phyloP scores from a whole-genome alignment of 2,797 vertebrate species.

The Phrynocephalus forsythii region DNA sequence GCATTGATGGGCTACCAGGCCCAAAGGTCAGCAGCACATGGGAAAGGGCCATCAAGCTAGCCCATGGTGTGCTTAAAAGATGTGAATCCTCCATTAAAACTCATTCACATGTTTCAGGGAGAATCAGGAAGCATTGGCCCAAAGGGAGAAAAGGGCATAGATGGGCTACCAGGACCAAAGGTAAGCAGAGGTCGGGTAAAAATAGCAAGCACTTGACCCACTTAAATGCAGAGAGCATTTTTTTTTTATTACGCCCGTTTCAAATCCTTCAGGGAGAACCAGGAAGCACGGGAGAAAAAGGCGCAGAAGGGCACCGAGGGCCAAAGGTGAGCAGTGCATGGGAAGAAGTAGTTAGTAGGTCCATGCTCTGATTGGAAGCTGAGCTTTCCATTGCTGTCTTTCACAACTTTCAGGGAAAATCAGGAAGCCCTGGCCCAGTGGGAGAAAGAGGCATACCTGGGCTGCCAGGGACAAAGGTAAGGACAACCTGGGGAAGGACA shows the following conservation, averaged over 20 bases:
- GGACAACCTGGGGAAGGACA: slow-evolving; percentile 37
- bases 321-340: slow-evolving; percentile 78
- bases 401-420: background rate
- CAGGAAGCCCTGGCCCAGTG: slow-evolving; percentile 60
- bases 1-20: slow-evolving; percentile 12
- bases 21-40: slow-evolving; percentile 79
- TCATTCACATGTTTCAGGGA: background rate
- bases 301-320: slow-evolving; percentile 77
- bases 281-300: slow-evolving; percentile 80
- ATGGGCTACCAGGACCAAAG: slow-evolving; percentile 69
- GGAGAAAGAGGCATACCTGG: slow-evolving; percentile 87
- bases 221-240: too few relatives aligned
- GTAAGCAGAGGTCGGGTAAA: background rate
- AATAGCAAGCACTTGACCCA: background rate
- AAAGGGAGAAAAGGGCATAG: slow-evolving; percentile 83
- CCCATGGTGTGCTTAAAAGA: background rate
- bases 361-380: background rate
- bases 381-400: background rate
- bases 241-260: background rate
- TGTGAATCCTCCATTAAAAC: too few relatives aligned
- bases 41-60: background rate
- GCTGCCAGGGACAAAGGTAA: background rate
- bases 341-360: too few relatives aligned
- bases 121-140: slow-evolving; percentile 51
- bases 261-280: slow-evolving; percentile 82